phyloP scores from a whole-genome alignment of 2,888 invertebrate genomes.

The Baccha elongata region DNA sequence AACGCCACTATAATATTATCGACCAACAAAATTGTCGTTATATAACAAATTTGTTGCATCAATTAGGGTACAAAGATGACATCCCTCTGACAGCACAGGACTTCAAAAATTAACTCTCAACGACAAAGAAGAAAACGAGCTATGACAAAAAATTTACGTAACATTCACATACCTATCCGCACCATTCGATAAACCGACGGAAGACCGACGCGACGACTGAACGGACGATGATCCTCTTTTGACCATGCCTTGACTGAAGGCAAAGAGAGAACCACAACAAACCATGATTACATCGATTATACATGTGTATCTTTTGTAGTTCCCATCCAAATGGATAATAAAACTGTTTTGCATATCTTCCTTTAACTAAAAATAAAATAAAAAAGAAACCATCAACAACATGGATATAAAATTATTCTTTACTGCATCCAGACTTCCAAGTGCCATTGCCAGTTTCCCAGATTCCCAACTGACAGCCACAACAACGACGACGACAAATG shows the following conservation, averaged over 20 bases:
- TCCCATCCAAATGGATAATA: slow-evolving; percentile 57
- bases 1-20: slow-evolving; percentile 17
- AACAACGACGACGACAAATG: slow-evolving; percentile 74
- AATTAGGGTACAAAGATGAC: slow-evolving; percentile 65
- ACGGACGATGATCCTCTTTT: neutral
- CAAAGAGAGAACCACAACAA: slow-evolving; percentile 58
- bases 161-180: slow-evolving; percentile 35
- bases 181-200: neutral
- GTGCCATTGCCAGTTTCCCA: neutral
- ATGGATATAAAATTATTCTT: slow-evolving; percentile 40
- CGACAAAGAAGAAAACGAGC: neutral
- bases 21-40: slow-evolving; percentile 43
- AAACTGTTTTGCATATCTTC: slow-evolving; percentile 62
- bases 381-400: slow-evolving; percentile 24
- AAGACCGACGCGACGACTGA: neutral
- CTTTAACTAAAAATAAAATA: slow-evolving; percentile 3
- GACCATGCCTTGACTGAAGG: neutral
- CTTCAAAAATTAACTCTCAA: slow-evolving; percentile 34
- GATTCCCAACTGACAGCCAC: slow-evolving; percentile 29
- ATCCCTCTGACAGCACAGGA: slow-evolving; percentile 60
- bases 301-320: slow-evolving; percentile 55
- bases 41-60: slow-evolving; percentile 69
- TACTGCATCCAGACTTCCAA: slow-evolving; percentile 17
- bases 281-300: slow-evolving; percentile 58
- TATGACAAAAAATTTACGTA: slow-evolving; percentile 39